Evolutionary conservation across 2,113 vertebrate species (phyloP).

Genomic region (Atlantisia rogersi): DNA sequence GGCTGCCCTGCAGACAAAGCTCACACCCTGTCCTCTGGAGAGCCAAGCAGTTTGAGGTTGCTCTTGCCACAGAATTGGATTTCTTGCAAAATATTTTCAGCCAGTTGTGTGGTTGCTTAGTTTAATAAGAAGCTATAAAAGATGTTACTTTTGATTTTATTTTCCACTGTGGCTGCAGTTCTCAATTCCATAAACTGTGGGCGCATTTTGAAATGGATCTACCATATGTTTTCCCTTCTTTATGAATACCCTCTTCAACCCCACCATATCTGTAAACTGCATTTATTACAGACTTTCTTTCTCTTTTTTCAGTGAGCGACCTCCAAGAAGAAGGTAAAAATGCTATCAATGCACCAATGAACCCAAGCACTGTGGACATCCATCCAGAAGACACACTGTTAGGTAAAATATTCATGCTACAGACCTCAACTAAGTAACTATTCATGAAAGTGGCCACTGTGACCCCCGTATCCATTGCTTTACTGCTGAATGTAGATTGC

Average conservation of each 20-base stretch:
- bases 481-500: not conserved
- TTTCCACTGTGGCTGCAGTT: constrained; percentile 7
- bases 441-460: not conserved
- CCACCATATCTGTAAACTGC: not conserved
- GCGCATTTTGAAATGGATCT: not conserved
- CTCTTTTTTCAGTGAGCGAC: constrained; percentile 84
- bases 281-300: not conserved
- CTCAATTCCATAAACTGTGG: not conserved
- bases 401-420: constrained; percentile 70
- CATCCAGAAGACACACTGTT: constrained; percentile 90
- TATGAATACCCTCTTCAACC: not conserved
- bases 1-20: not conserved
- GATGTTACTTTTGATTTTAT: not conserved
- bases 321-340: constrained; percentile 95
- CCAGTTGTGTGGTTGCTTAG: not conserved
- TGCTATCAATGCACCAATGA: constrained; percentile 91
- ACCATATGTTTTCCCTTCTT: not conserved
- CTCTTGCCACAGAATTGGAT: not conserved
- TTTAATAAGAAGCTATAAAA: not conserved
- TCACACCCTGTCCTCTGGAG: not conserved
- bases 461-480: not conserved
- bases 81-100: not conserved
- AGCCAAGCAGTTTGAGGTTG: not conserved
- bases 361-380: constrained; percentile 77
- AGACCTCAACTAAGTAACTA: not conserved